These are phyloP conservation scores for Enhydra lutris DNA, from an alignment of 2,113 vertebrate species.

Conservation along the genomic window DNA sequence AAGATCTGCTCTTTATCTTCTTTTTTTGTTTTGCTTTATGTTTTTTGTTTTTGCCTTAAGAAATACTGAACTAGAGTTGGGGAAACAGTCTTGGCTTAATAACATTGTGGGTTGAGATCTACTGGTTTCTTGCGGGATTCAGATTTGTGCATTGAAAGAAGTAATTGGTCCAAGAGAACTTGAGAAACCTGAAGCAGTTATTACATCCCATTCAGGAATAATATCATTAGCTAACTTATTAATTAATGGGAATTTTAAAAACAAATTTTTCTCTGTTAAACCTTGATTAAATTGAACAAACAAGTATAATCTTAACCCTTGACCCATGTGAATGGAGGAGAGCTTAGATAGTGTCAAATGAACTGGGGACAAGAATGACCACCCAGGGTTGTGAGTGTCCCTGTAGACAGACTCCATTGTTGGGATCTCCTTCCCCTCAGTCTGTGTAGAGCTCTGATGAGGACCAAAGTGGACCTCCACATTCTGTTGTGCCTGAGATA, in stretches of 20 bases:
- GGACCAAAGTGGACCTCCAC: accelerated
- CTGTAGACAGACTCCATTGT: accelerated
- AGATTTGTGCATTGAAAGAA: not conserved
- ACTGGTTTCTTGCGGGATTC: not conserved
- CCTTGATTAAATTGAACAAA: not conserved
- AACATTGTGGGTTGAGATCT: not conserved
- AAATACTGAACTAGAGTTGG: not conserved
- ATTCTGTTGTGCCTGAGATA: too few relatives aligned
- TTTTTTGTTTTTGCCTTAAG: not conserved
- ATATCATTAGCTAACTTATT: not conserved
- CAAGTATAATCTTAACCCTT: not conserved
- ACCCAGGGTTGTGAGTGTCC: not conserved
- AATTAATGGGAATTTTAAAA: not conserved
- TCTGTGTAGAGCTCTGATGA: accelerated
- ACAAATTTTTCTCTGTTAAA: not conserved
- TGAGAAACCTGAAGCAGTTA: not conserved
- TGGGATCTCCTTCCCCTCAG: accelerated
- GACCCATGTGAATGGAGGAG: not conserved
- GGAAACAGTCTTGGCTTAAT: not conserved
- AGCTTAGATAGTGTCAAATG: not conserved
- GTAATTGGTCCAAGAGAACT: not conserved
- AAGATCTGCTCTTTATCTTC: not conserved
- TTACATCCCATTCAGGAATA: not conserved
- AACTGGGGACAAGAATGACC: too few relatives aligned
- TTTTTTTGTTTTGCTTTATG: constrained; percentile 13